Base-by-base conservation (phyloP, 2,888 invertebrate species). In the Eupithecia exiguata region DNA sequence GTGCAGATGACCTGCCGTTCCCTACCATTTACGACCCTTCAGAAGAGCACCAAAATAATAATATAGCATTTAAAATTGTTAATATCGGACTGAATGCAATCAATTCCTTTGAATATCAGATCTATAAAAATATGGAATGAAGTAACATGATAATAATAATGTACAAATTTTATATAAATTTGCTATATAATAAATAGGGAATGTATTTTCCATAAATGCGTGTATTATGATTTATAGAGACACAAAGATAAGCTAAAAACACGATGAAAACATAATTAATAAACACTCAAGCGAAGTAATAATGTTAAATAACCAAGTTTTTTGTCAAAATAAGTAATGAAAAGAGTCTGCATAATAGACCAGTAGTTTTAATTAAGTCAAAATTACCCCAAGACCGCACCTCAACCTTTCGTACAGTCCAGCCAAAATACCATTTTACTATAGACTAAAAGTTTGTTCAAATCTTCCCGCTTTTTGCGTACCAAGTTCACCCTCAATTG, bases 1-100 rank as follows among this genome's bases (percentile, higher is more conserved):
- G 62, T 43, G 71, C 21, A 35, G 78, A 76, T 78, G 74, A 80
- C 79, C 76, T 72, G 81, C 87, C 83, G 86, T 82, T 83, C 80
- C 85, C 84, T 85, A 84, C 80, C 79, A 80, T 74, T 70, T 70
- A 69, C 63, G 62, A 71, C 69, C 70, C 71, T 67, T 72, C 58
- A 63, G 61, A 80, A 78, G 84, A 90, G 89, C 89, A 89, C 89
- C 89, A 86, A 83, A 78, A 72, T 85, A 79, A 79, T 78, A 73
- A 76, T 72, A 58, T 73, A 35, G 38, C 21, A 12, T 53, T 46
- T 73, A 70, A 58, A 58, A 58, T 21, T 25, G 68, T 67, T 49
- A 43, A 63, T 40, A 74, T 65, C 71, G 69, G 74, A 77, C 70
- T 49, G 58, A 71, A 70, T 69, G 68, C 61, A 69, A 69, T 80